These are phyloP conservation scores for Salvelinus alpinus DNA, from an alignment of 2,113 vertebrate species.

Conservation along the genomic window DNA sequence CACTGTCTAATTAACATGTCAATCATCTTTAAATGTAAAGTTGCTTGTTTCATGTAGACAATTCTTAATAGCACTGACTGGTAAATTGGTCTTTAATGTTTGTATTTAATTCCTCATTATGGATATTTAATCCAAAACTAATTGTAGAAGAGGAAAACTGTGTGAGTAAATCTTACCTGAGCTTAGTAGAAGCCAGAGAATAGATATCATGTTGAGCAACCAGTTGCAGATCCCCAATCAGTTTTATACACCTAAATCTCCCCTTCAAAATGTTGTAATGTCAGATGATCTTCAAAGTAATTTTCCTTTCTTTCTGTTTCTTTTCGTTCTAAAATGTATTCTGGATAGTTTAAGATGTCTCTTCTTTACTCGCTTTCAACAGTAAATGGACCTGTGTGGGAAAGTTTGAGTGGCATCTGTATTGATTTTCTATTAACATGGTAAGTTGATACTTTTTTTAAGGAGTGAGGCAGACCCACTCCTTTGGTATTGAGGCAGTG, in stretches of 20 bases:
- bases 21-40: not conserved
- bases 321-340: not conserved
- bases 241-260: slow-evolving; percentile 14
- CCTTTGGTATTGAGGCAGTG: slow-evolving; percentile 36
- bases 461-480: slow-evolving; percentile 26
- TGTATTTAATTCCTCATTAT: too few relatives aligned
- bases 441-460: slow-evolving; percentile 75
- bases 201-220: slow-evolving; percentile 48
- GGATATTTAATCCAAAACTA: too few relatives aligned
- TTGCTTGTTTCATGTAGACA: not conserved
- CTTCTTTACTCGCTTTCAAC: not conserved
- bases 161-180: slow-evolving; percentile 68
- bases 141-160: too few relatives aligned
- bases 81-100: too few relatives aligned
- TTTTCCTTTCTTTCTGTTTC: not conserved
- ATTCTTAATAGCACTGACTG: not conserved
- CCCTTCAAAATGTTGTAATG: not conserved
- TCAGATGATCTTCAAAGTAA: not conserved
- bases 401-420: slow-evolving; percentile 49
- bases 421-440: slow-evolving; percentile 71
- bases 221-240: too few relatives aligned
- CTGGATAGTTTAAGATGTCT: not conserved
- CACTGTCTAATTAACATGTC: not conserved
- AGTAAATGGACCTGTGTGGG: slow-evolving; percentile 15
- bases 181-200: slow-evolving; percentile 59